Conservation (phyloP, 2,797 vertebrate species). For the Avahi laniger region DNA sequence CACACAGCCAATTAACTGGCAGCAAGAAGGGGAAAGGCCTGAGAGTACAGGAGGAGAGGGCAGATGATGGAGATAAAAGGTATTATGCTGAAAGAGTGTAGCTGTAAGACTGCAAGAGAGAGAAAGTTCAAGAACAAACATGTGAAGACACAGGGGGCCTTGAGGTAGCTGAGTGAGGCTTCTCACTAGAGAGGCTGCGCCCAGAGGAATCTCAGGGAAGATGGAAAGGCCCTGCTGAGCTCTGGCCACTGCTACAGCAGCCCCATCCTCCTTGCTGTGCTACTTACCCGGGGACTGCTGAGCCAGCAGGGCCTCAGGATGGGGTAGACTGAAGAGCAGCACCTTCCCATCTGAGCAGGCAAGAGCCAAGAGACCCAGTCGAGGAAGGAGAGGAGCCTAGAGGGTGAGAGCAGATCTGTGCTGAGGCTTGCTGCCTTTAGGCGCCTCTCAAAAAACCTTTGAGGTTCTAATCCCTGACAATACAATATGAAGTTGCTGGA, state of each 20-base stretch:
- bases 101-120: neutral
- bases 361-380: constrained; percentile 93
- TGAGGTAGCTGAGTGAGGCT: neutral
- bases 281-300: constrained; percentile 80
- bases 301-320: constrained; percentile 87
- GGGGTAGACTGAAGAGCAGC: constrained; percentile 92
- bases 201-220: neutral
- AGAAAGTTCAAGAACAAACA: neutral
- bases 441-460: neutral
- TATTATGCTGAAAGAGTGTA: neutral
- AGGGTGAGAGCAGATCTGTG: neutral
- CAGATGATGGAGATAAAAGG: neutral
- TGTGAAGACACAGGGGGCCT: neutral
- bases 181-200: neutral
- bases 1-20: neutral
- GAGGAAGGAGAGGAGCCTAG: constrained; percentile 90
- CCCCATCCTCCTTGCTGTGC: neutral
- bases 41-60: neutral
- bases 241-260: neutral
- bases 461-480: constrained; percentile 16
- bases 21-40: neutral
- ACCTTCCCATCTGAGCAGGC: constrained; percentile 91
- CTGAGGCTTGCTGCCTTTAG: constrained; percentile 40
- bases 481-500: neutral
- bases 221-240: neutral